A percentile compares a stretch with the other conserved stretches of the same genome.
phyloP scores from a whole-genome alignment of 2,888 invertebrate species.

The Steinernema hermaphroditum region DNA sequence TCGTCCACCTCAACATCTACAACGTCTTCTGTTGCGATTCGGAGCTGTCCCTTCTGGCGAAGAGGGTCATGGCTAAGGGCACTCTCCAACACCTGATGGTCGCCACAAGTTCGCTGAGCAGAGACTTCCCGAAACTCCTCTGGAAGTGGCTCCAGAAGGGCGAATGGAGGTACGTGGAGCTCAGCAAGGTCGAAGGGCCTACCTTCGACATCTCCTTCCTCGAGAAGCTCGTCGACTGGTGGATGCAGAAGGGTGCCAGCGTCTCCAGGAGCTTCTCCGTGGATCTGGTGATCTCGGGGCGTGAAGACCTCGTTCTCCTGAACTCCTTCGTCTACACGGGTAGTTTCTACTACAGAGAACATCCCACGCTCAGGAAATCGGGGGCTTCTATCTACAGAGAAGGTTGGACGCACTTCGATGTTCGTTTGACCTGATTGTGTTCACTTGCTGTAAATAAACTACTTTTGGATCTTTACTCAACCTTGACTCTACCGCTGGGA shows the following conservation, averaged over 20 bases:
- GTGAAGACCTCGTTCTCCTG: not conserved
- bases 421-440: not conserved
- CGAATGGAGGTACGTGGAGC: not conserved
- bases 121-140: not conserved
- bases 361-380: not conserved
- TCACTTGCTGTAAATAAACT: not conserved
- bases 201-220: not conserved
- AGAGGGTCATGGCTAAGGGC: not conserved
- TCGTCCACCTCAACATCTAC: not conserved
- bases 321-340: not conserved
- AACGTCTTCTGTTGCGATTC: not conserved
- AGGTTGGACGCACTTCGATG: not conserved
- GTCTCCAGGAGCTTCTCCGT: not conserved
- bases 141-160: constrained; percentile 13
- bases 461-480: not conserved
- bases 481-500: not conserved
- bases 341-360: not conserved
- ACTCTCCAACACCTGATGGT: not conserved
- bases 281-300: not conserved
- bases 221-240: constrained; percentile 2
- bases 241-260: constrained; percentile 7
- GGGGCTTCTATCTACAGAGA: not conserved
- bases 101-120: not conserved
- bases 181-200: not conserved
- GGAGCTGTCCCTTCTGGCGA: not conserved